Conservation (phyloP, 2,888 invertebrate species). For the Plebejus argus region DNA sequence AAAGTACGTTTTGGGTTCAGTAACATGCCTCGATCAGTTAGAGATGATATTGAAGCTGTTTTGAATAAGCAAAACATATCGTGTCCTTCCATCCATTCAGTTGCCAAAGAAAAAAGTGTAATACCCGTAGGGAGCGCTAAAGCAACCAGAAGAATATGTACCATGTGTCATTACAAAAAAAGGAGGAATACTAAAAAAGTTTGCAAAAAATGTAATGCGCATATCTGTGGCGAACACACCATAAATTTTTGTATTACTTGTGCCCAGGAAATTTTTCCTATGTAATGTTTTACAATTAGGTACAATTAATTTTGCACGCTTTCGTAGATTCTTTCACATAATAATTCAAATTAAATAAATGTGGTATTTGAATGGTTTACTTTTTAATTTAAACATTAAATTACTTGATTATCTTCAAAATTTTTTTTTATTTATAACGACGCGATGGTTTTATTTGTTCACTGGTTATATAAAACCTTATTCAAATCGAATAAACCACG, state of each 20-base stretch:
- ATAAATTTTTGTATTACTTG: background rate
- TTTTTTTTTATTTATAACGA: too few species aligned
- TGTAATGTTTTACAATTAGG: background rate
- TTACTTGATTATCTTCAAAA: too few species aligned
- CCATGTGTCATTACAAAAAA: slow-evolving; percentile 7
- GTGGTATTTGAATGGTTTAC: background rate
- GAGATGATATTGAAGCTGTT: background rate
- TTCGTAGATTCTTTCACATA: background rate
- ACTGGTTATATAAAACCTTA: too few species aligned
- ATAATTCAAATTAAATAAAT: background rate
- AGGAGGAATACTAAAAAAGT: background rate
- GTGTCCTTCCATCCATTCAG: background rate
- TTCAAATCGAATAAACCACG: too few species aligned
- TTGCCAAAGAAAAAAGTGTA: background rate
- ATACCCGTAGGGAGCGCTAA: background rate
- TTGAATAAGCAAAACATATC: background rate
- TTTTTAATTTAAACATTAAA: too few species aligned
- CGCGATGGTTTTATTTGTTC: too few species aligned
- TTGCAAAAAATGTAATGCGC: slow-evolving; percentile 6
- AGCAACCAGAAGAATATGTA: background rate
- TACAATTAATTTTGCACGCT: background rate
- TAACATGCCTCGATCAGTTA: background rate
- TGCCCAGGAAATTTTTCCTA: background rate
- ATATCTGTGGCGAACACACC: background rate
- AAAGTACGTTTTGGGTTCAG: background rate